Evolutionary conservation across 2,797 vertebrate genomes (phyloP).

Genomic region (Pogoniulus pusillus): DNA sequence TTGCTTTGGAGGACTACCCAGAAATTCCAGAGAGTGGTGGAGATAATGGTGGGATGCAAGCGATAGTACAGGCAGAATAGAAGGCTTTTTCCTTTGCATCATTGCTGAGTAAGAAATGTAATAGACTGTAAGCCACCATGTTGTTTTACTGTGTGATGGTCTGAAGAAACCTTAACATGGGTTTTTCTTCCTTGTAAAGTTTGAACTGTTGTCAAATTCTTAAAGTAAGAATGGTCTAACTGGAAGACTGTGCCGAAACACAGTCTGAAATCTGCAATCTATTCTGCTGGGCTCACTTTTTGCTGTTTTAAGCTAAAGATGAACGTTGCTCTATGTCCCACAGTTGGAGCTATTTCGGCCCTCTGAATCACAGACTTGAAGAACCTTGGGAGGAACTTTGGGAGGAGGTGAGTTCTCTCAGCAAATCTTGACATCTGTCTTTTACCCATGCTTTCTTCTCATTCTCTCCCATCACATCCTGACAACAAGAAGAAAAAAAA

Average conservation of each 20-base stretch:
- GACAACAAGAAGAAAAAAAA: neutral
- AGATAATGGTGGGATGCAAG: too few relatives aligned
- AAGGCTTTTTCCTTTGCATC: neutral
- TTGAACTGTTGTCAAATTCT: neutral
- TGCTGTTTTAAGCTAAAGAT: neutral
- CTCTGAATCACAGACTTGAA: constrained; percentile 1
- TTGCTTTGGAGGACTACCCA: neutral
- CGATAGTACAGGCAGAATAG: fast-evolving
- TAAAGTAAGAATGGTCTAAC: neutral
- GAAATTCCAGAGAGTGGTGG: neutral
- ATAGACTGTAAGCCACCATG: neutral
- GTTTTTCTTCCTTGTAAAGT: neutral
- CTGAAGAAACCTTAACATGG: neutral
- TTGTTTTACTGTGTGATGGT: neutral
- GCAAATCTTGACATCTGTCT: neutral
- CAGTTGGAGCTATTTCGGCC: neutral
- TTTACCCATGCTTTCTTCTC: neutral
- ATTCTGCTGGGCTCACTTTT: neutral
- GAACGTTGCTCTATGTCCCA: neutral
- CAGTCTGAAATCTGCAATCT: neutral
- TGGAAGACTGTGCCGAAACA: neutral
- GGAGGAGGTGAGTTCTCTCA: neutral
- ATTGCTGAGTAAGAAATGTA: neutral
- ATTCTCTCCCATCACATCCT: neutral
- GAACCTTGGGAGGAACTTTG: neutral